Base-by-base conservation (phyloP, 2,888 invertebrate species). In the Atethmia centrago region DNA sequence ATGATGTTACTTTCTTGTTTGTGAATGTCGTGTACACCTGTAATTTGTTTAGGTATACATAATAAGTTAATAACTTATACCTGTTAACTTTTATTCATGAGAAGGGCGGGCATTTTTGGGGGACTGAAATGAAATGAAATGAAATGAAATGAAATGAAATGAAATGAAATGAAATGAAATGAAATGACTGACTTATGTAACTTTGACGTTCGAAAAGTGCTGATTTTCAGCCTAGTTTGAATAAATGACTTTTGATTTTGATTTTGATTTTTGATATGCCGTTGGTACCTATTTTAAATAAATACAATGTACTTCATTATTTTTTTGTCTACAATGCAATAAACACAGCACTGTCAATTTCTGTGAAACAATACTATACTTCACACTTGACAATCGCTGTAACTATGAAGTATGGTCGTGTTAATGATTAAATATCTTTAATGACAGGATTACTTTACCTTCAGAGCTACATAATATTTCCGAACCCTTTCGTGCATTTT, bases 401-500 rank as follows among this genome's bases (percentile, higher is more conserved):
- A 36, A 36, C 36, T 5, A 36, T 0, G 31, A 62, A 42, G 42
- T 63, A 28, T 42, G 16, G n/a, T 31, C 16, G 21, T 58, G 31
- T 31, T 58, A 21, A 21, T 21, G 62, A 62, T 66, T 21, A 28
- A 66, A 67, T 42, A 40, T 28, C 16, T 42, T 63, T 21, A 10
- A 42, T 42, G 40, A 19, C 51, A 70, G 28, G 8, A 36, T 14
- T 14, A 65, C 47, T 68, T 47, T 16, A 12, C 51, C 12, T 12
- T 12, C n/a, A 47, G n/a, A 55, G 21, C 16, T 49, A n/a, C 56
- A n/a, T 19, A 73, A 42, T 74, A 49, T 42, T 49, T 47, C 40
- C 19, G 2, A 31, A 14, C 4, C 10, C 42, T 72, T 72, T 73
- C 14, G 31, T 73, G 40, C 14, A 73, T n/a, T 71, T 58, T n/a